Base-by-base conservation (phyloP, 1,140 invertebrate genomes). In the Hyles vespertilio region DNA sequence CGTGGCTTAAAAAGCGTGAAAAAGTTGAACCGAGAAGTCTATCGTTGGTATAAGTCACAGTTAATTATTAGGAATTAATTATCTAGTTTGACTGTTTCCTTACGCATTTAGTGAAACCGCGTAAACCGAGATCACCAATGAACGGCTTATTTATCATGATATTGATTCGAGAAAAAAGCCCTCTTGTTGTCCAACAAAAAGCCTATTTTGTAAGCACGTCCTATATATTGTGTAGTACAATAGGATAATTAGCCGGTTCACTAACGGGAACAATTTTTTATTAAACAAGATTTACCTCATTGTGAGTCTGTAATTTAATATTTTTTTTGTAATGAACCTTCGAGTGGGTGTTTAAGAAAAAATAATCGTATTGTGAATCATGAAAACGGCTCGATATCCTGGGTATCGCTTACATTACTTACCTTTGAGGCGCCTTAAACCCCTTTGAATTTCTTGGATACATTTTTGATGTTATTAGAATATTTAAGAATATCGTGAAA, bases 241-340 rank as follows among this genome's bases (percentile, higher is more conserved):
- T 81, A 70, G 84, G 79, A 83, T 88, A 88, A 88, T 88, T 88
- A 88, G 81, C 70, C 71, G 64, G 78, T 72, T 78, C 70, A 66
- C 63, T 82, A 88, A 85, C 85, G 80, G 84, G 77, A 72, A 66
- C 74, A 76, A 22, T 79, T 84, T 84, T 70, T 67, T 77, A 74
- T 67, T 56, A 65, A 67, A 71, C 78, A 72, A 79, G 64, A 71
- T 70, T 79, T 74, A 77, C 63, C 76, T 74, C 72, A 72, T 86
- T 88, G 83, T 82, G 66, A 52, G 61, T 60, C 58, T 65, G 85
- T 86, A 86, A 88, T 88, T 86, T 86, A 86, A 88, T 88, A 86
- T 86, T 88, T 87, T 22, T 22, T 88, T 86, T 86, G 74, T 77
- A 80, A 74, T 71, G 67, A 74, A 65, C 70, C 68, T 70, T 78